A percentile compares a stretch with the other conserved stretches of the same genome.
phyloP scores from a whole-genome alignment of 1,140 invertebrate genomes.

The Homarus americanus region DNA sequence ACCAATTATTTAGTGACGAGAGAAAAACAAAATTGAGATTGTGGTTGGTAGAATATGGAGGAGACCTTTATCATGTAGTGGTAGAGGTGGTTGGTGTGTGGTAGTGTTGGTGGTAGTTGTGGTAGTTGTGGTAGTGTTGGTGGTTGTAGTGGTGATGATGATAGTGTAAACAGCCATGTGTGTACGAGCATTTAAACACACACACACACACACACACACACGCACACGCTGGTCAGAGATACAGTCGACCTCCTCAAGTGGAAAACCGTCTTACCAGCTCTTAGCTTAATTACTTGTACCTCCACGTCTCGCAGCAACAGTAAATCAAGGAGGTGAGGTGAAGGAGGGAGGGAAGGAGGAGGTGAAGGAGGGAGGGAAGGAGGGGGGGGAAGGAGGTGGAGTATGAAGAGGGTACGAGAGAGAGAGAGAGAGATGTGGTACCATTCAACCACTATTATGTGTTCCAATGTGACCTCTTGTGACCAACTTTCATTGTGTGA shows the following conservation, averaged over 20 bases:
- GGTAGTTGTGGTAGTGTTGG: too few species aligned
- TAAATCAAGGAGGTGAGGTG: neutral
- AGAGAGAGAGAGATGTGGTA: neutral
- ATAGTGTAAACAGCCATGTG: too few species aligned
- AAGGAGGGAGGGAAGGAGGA: neutral
- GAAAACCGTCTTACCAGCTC: neutral
- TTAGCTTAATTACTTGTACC: conserved; percentile 17
- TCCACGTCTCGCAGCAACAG: neutral
- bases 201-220: neutral
- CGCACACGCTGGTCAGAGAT: neutral
- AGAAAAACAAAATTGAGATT: too few species aligned
- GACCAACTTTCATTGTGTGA: too few species aligned
- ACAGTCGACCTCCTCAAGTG: neutral
- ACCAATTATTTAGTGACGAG: too few species aligned
- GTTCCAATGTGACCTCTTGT: too few species aligned
- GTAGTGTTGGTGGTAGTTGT: too few species aligned
- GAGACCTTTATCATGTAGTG: too few species aligned
- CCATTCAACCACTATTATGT: too few species aligned
- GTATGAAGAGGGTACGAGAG: neutral
- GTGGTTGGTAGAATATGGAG: too few species aligned
- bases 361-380: neutral
- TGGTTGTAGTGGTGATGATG: too few species aligned
- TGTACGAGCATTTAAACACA: neutral
- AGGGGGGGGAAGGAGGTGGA: neutral
- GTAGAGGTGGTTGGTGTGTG: too few species aligned